phyloP scores from a whole-genome alignment of 1,140 invertebrate genomes.

The Cherax quadricarinatus region DNA sequence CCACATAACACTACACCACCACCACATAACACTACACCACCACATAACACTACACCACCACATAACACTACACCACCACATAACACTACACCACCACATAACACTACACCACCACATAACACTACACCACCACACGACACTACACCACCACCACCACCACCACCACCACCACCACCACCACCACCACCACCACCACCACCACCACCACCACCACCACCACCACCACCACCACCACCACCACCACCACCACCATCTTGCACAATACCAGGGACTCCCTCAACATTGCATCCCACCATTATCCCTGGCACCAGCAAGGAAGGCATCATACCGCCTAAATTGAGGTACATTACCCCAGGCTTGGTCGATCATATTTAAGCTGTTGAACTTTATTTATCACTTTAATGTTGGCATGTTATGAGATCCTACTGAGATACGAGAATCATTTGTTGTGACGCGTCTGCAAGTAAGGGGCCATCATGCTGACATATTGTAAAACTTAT shows the following conservation, averaged over 20 bases:
- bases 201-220: too few relatives aligned
- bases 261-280: constrained; percentile 3
- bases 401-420: constrained; percentile 72
- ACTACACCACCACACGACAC: too few relatives aligned
- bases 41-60: too few relatives aligned
- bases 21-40: too few relatives aligned
- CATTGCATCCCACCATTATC: constrained; percentile 28
- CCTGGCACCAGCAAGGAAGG: constrained; percentile 51
- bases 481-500: constrained; percentile 72
- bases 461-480: constrained; percentile 70
- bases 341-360: constrained; percentile 68
- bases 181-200: too few relatives aligned
- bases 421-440: constrained; percentile 69
- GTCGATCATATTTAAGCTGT: constrained; percentile 70
- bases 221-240: too few relatives aligned
- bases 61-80: too few relatives aligned
- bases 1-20: too few relatives aligned
- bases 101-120: too few relatives aligned
- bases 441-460: constrained; percentile 71
- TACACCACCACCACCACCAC: too few relatives aligned
- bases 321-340: constrained; percentile 69
- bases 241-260: constrained; percentile 2
- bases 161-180: too few relatives aligned
- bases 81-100: too few relatives aligned
- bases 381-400: constrained; percentile 72